phyloP scores from a whole-genome alignment of 2,888 invertebrate species.

The Cybosia mesomella region DNA sequence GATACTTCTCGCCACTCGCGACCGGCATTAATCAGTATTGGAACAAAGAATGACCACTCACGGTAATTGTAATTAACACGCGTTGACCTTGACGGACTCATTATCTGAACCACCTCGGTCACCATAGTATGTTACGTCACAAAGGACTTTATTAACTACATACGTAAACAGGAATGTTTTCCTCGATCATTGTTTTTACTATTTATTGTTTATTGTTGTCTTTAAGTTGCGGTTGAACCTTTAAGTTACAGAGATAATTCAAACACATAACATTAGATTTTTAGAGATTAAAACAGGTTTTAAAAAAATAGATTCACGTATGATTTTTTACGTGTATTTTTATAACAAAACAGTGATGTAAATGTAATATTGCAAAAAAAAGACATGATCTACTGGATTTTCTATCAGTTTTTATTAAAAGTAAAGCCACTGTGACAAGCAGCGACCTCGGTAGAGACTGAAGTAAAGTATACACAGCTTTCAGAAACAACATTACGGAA shows the following conservation, averaged over 20 bases:
- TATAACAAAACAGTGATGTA: constrained; percentile 1
- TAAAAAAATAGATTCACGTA: background rate
- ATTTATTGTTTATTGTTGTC: constrained; percentile 64
- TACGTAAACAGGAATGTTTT: constrained; percentile 76
- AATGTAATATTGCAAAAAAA: background rate
- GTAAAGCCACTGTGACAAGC: background rate
- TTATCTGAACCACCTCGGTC: constrained; percentile 72
- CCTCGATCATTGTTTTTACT: constrained; percentile 77
- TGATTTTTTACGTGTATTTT: background rate
- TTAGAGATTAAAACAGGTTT: constrained; percentile 14
- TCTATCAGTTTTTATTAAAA: background rate
- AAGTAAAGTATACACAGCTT: background rate
- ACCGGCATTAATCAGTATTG: constrained; percentile 84
- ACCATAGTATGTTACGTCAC: constrained; percentile 72
- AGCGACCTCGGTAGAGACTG: background rate
- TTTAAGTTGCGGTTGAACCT: constrained; percentile 56
- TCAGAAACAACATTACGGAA: background rate
- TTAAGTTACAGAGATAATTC: constrained; percentile 66
- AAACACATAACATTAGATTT: constrained; percentile 10
- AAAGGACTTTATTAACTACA: constrained; percentile 73
- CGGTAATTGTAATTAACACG: constrained; percentile 86
- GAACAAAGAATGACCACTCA: constrained; percentile 87
- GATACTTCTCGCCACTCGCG: constrained; percentile 79
- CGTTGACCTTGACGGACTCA: constrained; percentile 67
- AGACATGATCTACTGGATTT: background rate